A percentile compares a stretch with the other conserved stretches of the same genome.
phyloP scores from a whole-genome alignment of 1,140 invertebrate species.

The Zaprionus inermis region DNA sequence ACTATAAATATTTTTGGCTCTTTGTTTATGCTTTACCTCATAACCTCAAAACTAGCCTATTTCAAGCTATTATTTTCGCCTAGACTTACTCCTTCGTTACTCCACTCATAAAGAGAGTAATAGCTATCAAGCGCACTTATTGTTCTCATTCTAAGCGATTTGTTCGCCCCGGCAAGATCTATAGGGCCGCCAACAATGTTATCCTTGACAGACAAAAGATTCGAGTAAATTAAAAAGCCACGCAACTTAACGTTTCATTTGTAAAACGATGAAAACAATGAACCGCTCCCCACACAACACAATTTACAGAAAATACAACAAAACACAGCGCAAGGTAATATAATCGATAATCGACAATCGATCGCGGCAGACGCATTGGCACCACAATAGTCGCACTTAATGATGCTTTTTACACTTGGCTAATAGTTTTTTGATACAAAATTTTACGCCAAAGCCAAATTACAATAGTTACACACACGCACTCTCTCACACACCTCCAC shows the following conservation, averaged over 20 bases:
- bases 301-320: neutral
- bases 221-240: constrained; percentile 58
- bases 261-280: constrained; percentile 45
- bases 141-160: constrained; percentile 24
- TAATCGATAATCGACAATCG: constrained; percentile 44
- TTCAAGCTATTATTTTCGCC: too few species aligned
- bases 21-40: too few species aligned
- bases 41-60: too few species aligned
- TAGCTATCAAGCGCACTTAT: too few species aligned
- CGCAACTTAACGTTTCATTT: constrained; percentile 58
- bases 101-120: neutral
- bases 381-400: constrained; percentile 57
- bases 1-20: too few species aligned
- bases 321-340: constrained; percentile 15
- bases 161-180: constrained; percentile 38
- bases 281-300: constrained; percentile 12
- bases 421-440: constrained; percentile 82
- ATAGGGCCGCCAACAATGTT: constrained; percentile 48
- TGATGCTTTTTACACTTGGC: constrained; percentile 74
- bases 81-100: too few species aligned
- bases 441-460: constrained; percentile 73
- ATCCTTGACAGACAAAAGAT: constrained; percentile 58
- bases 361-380: constrained; percentile 65
- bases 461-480: constrained; percentile 58
- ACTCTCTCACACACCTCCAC: constrained; percentile 16